Evolutionary conservation across 2,888 invertebrate species (phyloP).

Genomic region (Leistus spinibarbis): DNA sequence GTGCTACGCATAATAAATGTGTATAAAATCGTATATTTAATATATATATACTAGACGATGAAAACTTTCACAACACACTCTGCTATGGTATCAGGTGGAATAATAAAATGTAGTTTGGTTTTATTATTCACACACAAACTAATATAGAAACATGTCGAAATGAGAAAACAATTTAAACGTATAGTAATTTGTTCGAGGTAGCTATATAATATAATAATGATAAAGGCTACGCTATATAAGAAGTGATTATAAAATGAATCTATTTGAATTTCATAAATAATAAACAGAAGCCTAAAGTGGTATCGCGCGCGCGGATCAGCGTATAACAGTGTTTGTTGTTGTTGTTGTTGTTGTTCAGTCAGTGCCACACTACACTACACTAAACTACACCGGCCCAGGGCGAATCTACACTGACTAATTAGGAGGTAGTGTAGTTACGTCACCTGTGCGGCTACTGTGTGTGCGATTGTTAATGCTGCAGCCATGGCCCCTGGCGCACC

Average conservation of each 20-base stretch:
- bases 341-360: slow-evolving; percentile 2
- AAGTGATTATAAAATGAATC: not conserved
- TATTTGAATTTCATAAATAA: not conserved
- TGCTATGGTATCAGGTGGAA: not conserved
- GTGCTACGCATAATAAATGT: not conserved
- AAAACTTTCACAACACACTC: not conserved
- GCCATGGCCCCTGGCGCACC: slow-evolving; percentile 7
- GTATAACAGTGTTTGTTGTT: not conserved
- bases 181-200: not conserved
- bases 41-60: not conserved
- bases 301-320: not conserved
- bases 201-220: too few species aligned
- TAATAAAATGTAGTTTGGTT: not conserved
- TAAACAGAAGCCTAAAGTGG: not conserved
- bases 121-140: not conserved
- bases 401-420: slow-evolving; percentile 55
- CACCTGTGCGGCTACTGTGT: slow-evolving; percentile 56
- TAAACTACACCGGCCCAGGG: slow-evolving; percentile 7
- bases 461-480: slow-evolving; percentile 45
- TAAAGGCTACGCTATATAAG: not conserved
- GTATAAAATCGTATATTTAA: not conserved
- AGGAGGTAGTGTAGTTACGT: slow-evolving; percentile 56
- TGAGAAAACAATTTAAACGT: not conserved
- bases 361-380: too few species aligned
- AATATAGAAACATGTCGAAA: not conserved